These are phyloP conservation scores for Porphyrio hochstetteri DNA, from an alignment of 2,113 vertebrate genomes.

Conservation along the genomic window DNA sequence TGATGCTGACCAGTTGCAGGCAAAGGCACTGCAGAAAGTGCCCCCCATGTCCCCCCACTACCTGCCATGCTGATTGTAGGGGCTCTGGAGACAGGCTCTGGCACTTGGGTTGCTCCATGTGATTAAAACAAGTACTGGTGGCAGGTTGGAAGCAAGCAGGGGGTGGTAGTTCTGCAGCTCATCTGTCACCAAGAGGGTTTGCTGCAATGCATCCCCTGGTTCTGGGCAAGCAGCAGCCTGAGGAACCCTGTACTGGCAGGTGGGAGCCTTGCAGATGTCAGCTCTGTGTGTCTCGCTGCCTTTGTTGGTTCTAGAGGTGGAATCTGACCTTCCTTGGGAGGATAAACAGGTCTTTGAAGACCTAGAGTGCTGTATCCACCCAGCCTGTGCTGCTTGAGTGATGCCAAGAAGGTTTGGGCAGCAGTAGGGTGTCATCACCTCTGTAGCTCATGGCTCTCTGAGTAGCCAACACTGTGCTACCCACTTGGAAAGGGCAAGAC, in stretches of 20 bases:
- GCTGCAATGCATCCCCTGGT: neutral
- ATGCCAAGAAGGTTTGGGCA: neutral
- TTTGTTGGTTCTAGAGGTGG: neutral
- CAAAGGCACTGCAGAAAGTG: neutral
- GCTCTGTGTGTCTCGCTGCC: neutral
- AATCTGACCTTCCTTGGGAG: neutral
- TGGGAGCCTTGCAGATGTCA: neutral
- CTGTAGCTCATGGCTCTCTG: neutral
- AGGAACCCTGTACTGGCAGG: neutral
- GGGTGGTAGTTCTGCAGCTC: neutral
- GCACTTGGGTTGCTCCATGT: fast-evolving
- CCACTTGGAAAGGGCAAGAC: neutral
- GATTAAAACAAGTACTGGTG: neutral
- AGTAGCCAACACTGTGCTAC: neutral
- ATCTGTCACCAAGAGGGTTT: neutral
- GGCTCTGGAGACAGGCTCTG: neutral
- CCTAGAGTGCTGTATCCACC: fast-evolving
- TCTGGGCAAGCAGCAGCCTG: neutral
- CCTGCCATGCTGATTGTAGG: neutral
- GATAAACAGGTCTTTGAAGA: neutral
- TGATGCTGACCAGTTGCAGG: neutral
- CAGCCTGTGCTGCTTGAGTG: neutral
- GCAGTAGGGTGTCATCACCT: neutral
- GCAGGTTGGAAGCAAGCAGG: neutral
- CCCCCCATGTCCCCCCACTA: neutral